Evolutionary conservation across 2,113 vertebrate species (phyloP).

Genomic region (Helogale parvula): DNA sequence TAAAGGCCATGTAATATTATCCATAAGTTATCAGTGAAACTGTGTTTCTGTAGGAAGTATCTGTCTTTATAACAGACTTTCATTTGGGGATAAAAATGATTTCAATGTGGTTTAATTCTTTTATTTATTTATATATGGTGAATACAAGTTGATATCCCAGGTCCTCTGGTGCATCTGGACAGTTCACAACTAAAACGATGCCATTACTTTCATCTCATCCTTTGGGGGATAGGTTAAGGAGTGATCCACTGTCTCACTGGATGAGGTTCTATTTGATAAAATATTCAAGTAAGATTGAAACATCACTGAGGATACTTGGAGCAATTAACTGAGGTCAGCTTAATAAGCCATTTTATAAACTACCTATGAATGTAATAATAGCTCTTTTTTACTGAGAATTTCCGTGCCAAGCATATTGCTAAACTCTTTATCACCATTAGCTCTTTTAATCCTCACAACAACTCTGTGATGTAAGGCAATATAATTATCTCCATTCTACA

Average conservation of each 20-base stretch:
- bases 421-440: background rate
- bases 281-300: background rate
- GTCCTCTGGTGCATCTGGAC: background rate
- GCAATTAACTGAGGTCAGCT: conserved; percentile 5
- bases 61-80: conserved; percentile 40
- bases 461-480: background rate
- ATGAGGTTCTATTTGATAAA: background rate
- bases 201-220: background rate
- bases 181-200: background rate
- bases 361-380: background rate
- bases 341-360: conserved; percentile 14
- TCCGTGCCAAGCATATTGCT: background rate
- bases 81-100: conserved; percentile 45
- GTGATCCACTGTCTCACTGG: background rate
- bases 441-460: conserved; percentile 11
- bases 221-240: background rate
- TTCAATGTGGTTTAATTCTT: background rate
- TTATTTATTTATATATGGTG: background rate
- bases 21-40: conserved; percentile 12
- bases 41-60: background rate
- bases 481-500: conserved; percentile 4
- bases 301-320: background rate
- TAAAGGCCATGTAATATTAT: conserved; percentile 15
- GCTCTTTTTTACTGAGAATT: background rate
- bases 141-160: background rate